Evolutionary conservation across 2,888 invertebrate genomes (phyloP).

Genomic region (Sarcophaga subvicina): DNA sequence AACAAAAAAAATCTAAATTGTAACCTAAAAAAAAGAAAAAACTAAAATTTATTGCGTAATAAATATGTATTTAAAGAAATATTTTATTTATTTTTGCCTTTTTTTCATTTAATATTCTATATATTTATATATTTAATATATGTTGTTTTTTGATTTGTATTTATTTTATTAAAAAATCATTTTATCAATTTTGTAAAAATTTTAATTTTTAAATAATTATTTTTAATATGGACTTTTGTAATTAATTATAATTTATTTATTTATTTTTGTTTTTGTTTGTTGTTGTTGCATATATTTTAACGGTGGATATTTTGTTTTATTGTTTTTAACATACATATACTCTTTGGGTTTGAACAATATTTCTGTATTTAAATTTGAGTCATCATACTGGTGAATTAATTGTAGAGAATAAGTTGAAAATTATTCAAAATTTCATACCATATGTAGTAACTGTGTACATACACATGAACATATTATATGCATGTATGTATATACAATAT

Average conservation of each 20-base stretch:
- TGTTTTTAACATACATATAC: constrained; percentile 30
- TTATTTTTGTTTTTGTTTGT: constrained; percentile 9
- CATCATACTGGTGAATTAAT: too few species aligned
- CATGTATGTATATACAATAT: too few species aligned
- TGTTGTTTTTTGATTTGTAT: constrained; percentile 37
- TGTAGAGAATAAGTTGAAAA: too few species aligned
- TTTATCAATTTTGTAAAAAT: constrained; percentile 50
- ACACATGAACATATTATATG: too few species aligned
- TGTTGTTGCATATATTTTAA: constrained; percentile 59
- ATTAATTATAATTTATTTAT: constrained; percentile 1
- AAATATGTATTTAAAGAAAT: not conserved
- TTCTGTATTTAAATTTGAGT: constrained; percentile 2
- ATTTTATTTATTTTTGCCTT: not conserved
- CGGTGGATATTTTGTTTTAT: constrained; percentile 63
- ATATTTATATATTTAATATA: constrained; percentile 19
- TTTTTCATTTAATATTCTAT: constrained; percentile 4
- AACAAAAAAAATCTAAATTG: not conserved
- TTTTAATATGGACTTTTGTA: constrained; percentile 59
- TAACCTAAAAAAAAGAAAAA: not conserved
- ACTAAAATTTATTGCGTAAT: not conserved
- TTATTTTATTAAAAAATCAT: constrained; percentile 42
- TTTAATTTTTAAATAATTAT: constrained; percentile 36
- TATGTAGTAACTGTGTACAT: too few species aligned
- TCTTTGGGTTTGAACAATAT: constrained; percentile 37
- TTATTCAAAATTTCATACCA: too few species aligned